These are phyloP conservation scores for Aplidium turbinatum DNA, from an alignment of 23 tunicate genomes.

Conservation along the genomic window DNA sequence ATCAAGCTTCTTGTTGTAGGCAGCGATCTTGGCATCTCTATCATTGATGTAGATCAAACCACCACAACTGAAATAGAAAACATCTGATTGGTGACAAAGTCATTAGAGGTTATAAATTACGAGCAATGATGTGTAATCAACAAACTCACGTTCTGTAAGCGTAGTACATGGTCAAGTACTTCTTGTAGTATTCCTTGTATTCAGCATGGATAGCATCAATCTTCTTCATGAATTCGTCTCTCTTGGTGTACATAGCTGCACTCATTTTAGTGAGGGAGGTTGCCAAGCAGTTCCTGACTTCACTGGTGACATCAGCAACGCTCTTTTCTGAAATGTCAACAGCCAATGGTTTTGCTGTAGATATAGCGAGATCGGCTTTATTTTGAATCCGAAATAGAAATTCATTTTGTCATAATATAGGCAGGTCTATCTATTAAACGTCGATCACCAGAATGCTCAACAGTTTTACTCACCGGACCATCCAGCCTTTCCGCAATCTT, in stretches of 20 bases:
- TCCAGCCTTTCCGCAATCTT: constrained; percentile 39
- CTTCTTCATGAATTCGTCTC: constrained; percentile 16
- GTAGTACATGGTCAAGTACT: constrained; percentile 37
- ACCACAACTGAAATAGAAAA: too few relatives aligned
- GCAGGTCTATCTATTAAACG: too few relatives aligned
- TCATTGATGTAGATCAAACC: not conserved
- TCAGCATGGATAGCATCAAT: constrained; percentile 28
- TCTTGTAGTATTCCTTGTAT: constrained; percentile 32
- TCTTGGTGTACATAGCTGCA: constrained; percentile 17
- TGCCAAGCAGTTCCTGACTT: constrained; percentile 30
- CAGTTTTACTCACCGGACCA: constrained; percentile 44
- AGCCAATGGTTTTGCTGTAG: too few relatives aligned
- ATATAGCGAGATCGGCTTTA: too few relatives aligned
- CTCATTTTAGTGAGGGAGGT: constrained; percentile 32
- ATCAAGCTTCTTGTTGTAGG: constrained; percentile 12
- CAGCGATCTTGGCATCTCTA: constrained; percentile 11
- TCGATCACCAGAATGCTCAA: too few relatives aligned
- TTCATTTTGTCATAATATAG: too few relatives aligned
- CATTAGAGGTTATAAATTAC: too few relatives aligned
- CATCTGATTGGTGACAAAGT: too few relatives aligned
- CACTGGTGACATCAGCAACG: constrained; percentile 23
- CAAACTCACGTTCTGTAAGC: too few relatives aligned
- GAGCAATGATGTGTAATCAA: too few relatives aligned
- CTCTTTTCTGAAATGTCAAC: constrained; percentile 38
- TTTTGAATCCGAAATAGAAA: too few relatives aligned